Conservation (phyloP, 2,113 vertebrate species). For the Microcebus tavaratra region DNA sequence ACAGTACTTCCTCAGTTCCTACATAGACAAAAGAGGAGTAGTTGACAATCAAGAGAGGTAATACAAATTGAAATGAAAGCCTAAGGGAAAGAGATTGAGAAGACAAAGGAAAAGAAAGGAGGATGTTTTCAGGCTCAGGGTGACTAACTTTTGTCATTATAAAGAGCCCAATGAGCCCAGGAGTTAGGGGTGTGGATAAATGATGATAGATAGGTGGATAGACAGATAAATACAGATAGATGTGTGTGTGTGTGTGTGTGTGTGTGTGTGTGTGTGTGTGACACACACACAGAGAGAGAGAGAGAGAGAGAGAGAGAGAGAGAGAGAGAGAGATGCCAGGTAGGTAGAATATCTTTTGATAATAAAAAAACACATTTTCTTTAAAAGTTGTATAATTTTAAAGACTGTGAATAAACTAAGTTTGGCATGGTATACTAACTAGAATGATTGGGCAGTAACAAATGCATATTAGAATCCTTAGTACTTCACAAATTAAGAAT, state of each 20-base stretch:
- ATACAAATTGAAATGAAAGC: background rate
- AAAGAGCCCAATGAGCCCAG: background rate
- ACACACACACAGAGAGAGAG: background rate
- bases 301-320: background rate
- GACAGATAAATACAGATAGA: background rate
- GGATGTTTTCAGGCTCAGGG: background rate
- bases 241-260: background rate
- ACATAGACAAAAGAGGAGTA: background rate
- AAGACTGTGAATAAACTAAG: background rate
- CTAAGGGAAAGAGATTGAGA: background rate
- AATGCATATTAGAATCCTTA: background rate
- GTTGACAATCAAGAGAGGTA: background rate
- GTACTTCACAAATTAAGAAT: background rate
- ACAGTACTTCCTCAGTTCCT: background rate
- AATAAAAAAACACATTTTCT: background rate
- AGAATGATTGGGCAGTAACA: background rate
- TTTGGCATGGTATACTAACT: background rate
- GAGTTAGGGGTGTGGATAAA: background rate
- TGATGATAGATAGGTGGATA: background rate
- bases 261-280: background rate
- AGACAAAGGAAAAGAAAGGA: background rate
- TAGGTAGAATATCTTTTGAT: background rate
- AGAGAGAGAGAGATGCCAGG: background rate
- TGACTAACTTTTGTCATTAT: background rate
- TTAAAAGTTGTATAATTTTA: conserved; percentile 12